Evolutionary conservation across 2,888 invertebrate species (phyloP).

Genomic region (Apodemia mormo): DNA sequence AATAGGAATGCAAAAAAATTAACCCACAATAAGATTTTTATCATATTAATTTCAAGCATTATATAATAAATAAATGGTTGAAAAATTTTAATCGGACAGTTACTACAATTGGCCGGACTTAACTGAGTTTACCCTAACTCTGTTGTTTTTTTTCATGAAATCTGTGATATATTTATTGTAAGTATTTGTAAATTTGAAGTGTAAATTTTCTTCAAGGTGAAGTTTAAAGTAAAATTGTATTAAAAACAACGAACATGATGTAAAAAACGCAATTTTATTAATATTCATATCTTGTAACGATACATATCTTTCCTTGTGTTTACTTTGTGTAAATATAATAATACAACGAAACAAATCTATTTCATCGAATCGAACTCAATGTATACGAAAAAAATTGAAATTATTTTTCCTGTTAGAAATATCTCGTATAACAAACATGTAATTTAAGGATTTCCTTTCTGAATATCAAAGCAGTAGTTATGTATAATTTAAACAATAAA

Average conservation of each 20-base stretch:
- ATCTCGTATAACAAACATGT: constrained; percentile 51
- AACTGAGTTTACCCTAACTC: constrained; percentile 27
- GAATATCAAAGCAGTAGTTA: constrained; percentile 63
- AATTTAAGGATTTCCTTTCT: constrained; percentile 58
- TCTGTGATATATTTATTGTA: constrained; percentile 82
- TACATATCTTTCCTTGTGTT: constrained; percentile 69
- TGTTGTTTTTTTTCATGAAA: constrained; percentile 66
- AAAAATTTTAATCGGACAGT: no score
- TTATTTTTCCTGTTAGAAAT: constrained; percentile 50
- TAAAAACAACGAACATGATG: constrained; percentile 45
- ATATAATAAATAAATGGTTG: no score
- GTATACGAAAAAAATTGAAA: constrained; percentile 67
- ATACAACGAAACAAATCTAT: constrained; percentile 58
- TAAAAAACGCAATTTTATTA: constrained; percentile 43
- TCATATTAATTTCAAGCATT: no score
- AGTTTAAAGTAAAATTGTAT: constrained; percentile 24
- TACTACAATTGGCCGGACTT: constrained; percentile 9
- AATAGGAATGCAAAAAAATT: no score
- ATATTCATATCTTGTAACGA: constrained; percentile 72
- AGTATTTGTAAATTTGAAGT: constrained; percentile 65
- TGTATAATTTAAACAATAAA: constrained; percentile 63
- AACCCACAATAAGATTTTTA: no score
- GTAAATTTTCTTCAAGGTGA: constrained; percentile 25
- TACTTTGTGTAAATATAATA: constrained; percentile 50
- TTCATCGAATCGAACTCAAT: constrained; percentile 52